phyloP scores from a whole-genome alignment of 1,140 invertebrate species.

The Semibalanus balanoides region DNA sequence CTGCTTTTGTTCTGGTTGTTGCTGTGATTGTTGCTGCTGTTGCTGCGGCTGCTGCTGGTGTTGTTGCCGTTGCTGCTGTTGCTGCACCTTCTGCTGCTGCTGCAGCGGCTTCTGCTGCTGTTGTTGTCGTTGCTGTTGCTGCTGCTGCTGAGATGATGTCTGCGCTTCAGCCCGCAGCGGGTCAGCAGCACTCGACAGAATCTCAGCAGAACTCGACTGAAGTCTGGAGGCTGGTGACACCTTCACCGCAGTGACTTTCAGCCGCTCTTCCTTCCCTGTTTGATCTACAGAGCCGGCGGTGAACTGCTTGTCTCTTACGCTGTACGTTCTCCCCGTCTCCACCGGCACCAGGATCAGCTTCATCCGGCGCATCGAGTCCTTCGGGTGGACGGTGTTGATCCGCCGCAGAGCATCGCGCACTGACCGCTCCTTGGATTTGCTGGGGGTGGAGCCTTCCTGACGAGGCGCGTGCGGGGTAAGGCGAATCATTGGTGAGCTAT shows the following conservation, averaged over 20 bases:
- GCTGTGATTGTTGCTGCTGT: not conserved
- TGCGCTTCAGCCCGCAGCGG: too few species aligned
- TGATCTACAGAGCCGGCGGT: not conserved
- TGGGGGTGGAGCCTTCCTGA: not conserved
- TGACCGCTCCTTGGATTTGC: too few species aligned
- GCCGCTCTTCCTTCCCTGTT: too few species aligned
- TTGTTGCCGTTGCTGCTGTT: not conserved
- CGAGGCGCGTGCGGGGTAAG: not conserved
- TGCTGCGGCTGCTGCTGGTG: not conserved
- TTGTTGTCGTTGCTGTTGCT: not conserved
- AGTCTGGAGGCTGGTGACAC: not conserved
- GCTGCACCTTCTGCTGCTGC: not conserved
- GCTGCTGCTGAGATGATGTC: not conserved
- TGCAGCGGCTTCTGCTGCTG: not conserved
- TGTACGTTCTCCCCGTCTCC: not conserved
- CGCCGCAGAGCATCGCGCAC: not conserved
- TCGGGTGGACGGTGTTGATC: not conserved
- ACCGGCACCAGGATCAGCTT: not conserved
- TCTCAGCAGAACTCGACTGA: too few species aligned
- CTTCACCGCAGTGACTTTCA: not conserved
- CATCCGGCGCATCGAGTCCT: conserved; percentile 28
- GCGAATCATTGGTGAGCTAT: not conserved
- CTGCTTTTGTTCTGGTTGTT: not conserved
- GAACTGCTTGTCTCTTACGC: not conserved
- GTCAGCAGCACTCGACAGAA: not conserved